These are phyloP conservation scores for Perizoma affinitatum DNA, from an alignment of 2,888 invertebrate species.

Conservation along the genomic window DNA sequence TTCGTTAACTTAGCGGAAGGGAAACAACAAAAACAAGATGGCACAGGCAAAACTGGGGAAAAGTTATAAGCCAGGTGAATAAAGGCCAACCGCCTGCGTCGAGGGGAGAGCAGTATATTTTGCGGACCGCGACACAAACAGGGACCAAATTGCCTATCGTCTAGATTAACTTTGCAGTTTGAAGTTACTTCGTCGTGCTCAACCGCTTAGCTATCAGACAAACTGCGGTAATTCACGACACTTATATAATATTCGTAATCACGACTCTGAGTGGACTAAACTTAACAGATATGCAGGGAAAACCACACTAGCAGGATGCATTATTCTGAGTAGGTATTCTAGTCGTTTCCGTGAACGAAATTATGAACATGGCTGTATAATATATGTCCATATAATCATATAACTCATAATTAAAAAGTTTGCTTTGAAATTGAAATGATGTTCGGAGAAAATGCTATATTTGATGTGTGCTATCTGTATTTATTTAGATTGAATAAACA, in stretches of 20 bases:
- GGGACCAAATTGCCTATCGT: slow-evolving; percentile 37
- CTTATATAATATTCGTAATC: slow-evolving; percentile 37
- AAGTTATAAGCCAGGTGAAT: slow-evolving; percentile 42
- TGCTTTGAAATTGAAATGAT: slow-evolving; percentile 15
- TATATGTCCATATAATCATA: slow-evolving; percentile 9
- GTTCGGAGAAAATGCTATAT: slow-evolving; percentile 21
- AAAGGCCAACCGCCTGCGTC: slow-evolving; percentile 40
- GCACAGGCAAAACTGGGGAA: slow-evolving; percentile 38
- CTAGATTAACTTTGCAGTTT: slow-evolving; percentile 40
- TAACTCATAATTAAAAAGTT: slow-evolving; percentile 10
- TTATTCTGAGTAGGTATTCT: slow-evolving; percentile 19
- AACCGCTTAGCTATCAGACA: slow-evolving; percentile 32
- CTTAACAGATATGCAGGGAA: slow-evolving; percentile 14
- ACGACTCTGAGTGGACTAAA: slow-evolving; percentile 22
- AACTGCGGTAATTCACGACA: slow-evolving; percentile 36
- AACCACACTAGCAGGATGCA: slow-evolving; percentile 21
- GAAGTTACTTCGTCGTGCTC: slow-evolving; percentile 32
- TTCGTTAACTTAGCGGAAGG: slow-evolving; percentile 39
- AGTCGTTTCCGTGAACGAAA: slow-evolving; percentile 22
- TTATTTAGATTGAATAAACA: slow-evolving; percentile 40
- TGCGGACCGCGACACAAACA: slow-evolving; percentile 26
- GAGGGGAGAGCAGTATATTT: slow-evolving; percentile 38
- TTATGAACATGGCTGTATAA: slow-evolving; percentile 18
- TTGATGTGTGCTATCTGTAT: slow-evolving; percentile 17
- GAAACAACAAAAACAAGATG: slow-evolving; percentile 44